A percentile compares a stretch with the other conserved stretches of the same genome.
Conservation (phyloP, 2,113 vertebrate genomes). For the Neopipo cinnamomea region DNA sequence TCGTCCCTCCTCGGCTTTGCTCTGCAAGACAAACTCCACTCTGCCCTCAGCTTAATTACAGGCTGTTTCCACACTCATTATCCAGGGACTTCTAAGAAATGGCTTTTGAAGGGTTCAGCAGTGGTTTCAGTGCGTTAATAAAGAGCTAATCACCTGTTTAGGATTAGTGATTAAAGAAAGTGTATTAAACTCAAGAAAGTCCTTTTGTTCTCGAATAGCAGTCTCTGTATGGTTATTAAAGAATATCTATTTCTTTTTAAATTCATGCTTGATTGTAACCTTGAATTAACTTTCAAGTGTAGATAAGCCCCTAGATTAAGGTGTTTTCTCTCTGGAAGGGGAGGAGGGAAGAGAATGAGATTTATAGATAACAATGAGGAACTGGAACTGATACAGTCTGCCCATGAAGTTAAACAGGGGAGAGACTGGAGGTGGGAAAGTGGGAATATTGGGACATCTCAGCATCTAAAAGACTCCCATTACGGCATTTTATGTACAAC, state of each 20-base stretch:
- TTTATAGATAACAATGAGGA: not conserved
- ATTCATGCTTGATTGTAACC: not conserved
- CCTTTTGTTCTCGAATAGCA: not conserved
- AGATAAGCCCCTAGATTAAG: not conserved
- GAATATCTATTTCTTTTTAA: not conserved
- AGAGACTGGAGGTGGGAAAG: not conserved
- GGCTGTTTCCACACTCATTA: not conserved
- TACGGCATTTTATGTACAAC: no score
- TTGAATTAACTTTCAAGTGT: not conserved
- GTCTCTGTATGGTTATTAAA: not conserved
- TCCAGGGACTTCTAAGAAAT: not conserved
- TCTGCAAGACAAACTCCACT: not conserved
- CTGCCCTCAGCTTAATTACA: not conserved
- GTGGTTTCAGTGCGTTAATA: not conserved
- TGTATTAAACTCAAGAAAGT: not conserved
- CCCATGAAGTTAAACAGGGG: not conserved
- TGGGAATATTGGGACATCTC: not conserved
- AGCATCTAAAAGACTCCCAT: not conserved
- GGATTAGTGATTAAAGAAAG: not conserved
- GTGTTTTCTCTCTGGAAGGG: not conserved
- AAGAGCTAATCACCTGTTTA: not conserved
- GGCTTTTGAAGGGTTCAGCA: not conserved
- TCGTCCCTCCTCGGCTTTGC: not conserved
- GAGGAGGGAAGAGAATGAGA: not conserved
- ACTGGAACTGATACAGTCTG: not conserved